These are phyloP conservation scores for Notothenia rossii DNA, from an alignment of 2,113 vertebrate species.

Conservation along the genomic window DNA sequence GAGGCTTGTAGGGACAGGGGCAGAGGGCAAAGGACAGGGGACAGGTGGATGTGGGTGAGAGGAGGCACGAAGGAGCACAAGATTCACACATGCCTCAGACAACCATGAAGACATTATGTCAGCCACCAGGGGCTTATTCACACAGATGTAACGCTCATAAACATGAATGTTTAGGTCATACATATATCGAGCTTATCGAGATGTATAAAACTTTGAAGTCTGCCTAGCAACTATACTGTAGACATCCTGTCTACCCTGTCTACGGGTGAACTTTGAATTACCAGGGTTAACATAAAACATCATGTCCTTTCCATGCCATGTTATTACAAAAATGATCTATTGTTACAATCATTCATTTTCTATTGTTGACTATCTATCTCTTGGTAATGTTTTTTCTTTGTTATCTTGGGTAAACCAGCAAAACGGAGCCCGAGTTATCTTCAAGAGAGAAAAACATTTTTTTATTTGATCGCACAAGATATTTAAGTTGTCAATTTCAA, in stretches of 20 bases:
- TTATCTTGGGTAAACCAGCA: background rate
- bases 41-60: slow-evolving; percentile 48
- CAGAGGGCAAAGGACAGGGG: slow-evolving; percentile 28
- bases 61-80: slow-evolving; percentile 34
- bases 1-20: slow-evolving; percentile 15
- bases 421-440: no score
- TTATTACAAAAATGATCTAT: background rate
- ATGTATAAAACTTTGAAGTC: slow-evolving; percentile 18
- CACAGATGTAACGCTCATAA: slow-evolving; percentile 43
- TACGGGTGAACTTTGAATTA: slow-evolving; percentile 2
- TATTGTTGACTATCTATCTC: background rate
- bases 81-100: slow-evolving; percentile 53
- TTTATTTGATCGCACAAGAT: no score
- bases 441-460: no score
- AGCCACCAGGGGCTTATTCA: slow-evolving; percentile 25
- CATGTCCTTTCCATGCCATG: background rate
- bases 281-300: background rate
- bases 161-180: slow-evolving; percentile 16
- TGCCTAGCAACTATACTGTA: slow-evolving; percentile 43
- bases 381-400: background rate
- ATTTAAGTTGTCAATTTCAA: no score
- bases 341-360: background rate
- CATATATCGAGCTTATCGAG: background rate
- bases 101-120: slow-evolving; percentile 54
- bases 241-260: slow-evolving; percentile 21